Evolutionary conservation across 2,888 invertebrate genomes (phyloP), one percentile per base, ranked within the genome.

Genomic region (Melanostoma mellinum): DNA sequence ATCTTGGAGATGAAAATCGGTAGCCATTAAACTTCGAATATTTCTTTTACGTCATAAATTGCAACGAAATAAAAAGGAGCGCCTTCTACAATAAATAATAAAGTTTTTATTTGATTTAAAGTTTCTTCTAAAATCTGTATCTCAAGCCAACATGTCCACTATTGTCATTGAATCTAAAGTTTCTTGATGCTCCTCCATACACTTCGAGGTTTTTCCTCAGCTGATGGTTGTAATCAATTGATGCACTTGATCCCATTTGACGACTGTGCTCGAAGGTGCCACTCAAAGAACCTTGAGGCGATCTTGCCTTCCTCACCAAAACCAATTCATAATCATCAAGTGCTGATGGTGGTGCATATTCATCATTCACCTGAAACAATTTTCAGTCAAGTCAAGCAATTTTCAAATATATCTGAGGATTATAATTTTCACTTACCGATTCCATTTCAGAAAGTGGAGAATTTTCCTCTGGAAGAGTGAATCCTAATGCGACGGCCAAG

Each of bases 401-500:
- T 56, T 32, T 38, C 53, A 8, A 38, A 8, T n/a, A 46, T 20
- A 20, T 20, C 20, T 20, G 20, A 20, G 20, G 20, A 20, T 20
- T 20, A 20, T 20, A 20, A 20, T 20, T 20, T 20, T 20, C 20
- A 30, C 40, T 40, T 61, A 61, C 61, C 61, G 46, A 61, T 20
- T 9, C 48, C 6, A 38, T 42, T 1, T 33, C 48, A 9, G 33
- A 33, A 3, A 6, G 9, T 3, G 36, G 4, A 5, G 35, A 6
- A 38, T 53, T 5, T 36, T 71, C 50, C 10, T 77, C 71, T n/a
- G 77, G 77, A n/a, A 71, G 48, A 9, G 42, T 65, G 38, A 58
- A 77, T 48, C 71, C 71, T n/a, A 71, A 33, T 6, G 63, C 65
- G 0, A 78, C 48, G 0, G 78, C 78, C 32, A 78, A 35, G 1